Base-by-base conservation (phyloP, 2,888 invertebrate genomes). In the Imbricaverruca yamaguchii region DNA sequence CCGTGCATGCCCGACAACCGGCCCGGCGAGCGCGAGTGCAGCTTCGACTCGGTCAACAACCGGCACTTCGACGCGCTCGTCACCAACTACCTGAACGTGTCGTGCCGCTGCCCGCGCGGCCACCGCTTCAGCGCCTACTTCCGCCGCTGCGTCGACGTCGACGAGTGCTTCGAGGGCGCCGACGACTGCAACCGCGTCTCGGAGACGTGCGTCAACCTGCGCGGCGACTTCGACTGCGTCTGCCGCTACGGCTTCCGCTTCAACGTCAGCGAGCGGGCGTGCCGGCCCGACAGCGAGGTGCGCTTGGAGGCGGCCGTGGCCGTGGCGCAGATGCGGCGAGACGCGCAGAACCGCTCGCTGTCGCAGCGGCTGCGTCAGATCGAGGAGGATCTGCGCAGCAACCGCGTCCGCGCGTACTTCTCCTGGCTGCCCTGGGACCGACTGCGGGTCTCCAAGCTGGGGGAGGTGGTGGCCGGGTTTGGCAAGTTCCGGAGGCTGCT, bases 141-240 rank as follows among this genome's bases (percentile, higher is more conserved):
- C 85, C 90, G 90, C n/a, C 88, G 90, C 83, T 92, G 92, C 86
- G 87, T 91, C 9, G 92, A 92, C 86, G 86, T 89, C 63, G 90
- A 92, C 85, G 92, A 92, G 86, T 92, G 92, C 85, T 82, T 84
- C 39, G 82, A 81, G 10, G 84, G 85, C 13, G 85, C 85, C 25
- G 86, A 86, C 83, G 90, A 90, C 84, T 86, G 86, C 25, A 85
- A 88, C 78, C 85, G 84, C 0, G 83, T 84, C 39, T 87, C 88
- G 0, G 88, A 91, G 85, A 87, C 87, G 81, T 92, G 92, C 85
- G 84, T 91, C 81, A 92, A 92, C 87, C 84, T 89, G 80, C 89
- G 89, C 1, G 90, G 91, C 56, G 86, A 86, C 59, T 89, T 86
- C 84, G 82, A 85, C 74, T 91, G 91, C 85, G 86, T 88, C 80